Conservation (phyloP, 2,113 vertebrate species). For the Poecilia latipinna region DNA sequence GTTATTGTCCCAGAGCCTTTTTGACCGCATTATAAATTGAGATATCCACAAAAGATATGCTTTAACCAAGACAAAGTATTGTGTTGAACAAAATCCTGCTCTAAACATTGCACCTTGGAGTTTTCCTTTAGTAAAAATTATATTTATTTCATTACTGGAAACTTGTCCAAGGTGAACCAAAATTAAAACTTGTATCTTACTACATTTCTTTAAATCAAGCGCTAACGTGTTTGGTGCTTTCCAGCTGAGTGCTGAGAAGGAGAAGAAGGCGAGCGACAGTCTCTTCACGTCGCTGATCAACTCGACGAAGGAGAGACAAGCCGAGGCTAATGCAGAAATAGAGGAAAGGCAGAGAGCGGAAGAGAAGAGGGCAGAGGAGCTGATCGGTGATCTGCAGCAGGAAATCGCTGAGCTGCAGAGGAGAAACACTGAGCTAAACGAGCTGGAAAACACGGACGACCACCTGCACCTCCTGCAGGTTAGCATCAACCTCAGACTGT, state of each 20-base stretch:
- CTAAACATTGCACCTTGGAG: no score
- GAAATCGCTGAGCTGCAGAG: slow-evolving; percentile 63
- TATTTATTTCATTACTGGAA: no score
- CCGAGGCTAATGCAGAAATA: slow-evolving; percentile 32
- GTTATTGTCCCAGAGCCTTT: no score
- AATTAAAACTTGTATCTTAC: no score
- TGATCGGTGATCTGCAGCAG: slow-evolving; percentile 54
- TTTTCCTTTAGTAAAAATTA: no score
- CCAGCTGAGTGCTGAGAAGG: slow-evolving; percentile 60
- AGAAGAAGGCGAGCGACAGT: slow-evolving; percentile 48
- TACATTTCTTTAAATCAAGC: not conserved
- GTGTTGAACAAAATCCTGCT: no score
- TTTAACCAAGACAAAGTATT: no score
- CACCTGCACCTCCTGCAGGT: slow-evolving; percentile 76
- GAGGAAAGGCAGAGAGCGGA: slow-evolving; percentile 53
- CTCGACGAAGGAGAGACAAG: slow-evolving; percentile 35
- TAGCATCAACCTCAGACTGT: not conserved
- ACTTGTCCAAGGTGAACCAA: no score
- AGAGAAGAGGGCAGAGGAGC: slow-evolving; percentile 44
- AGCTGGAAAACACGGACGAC: slow-evolving; percentile 59
- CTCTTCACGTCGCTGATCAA: slow-evolving; percentile 49
- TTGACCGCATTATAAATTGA: no score
- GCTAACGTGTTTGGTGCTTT: not conserved
- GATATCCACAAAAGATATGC: no score
- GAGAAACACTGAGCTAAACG: slow-evolving; percentile 51